These are phyloP conservation scores for Caenorhabditis doughertyi DNA, from an alignment of 2,888 invertebrate genomes.

Conservation along the genomic window DNA sequence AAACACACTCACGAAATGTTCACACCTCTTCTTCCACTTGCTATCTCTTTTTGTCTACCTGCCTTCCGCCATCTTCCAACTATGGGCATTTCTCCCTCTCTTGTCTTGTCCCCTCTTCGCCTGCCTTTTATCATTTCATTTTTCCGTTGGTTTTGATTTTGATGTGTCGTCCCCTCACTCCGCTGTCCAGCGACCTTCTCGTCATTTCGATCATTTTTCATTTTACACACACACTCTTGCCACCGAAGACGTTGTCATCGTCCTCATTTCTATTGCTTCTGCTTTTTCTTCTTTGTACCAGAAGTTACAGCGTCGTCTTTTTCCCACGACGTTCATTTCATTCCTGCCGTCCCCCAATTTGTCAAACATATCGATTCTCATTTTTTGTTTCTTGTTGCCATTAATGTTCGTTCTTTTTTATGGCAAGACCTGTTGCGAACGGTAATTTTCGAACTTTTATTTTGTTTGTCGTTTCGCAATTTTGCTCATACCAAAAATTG, in stretches of 20 bases:
- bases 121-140: not conserved
- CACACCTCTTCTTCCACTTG: slow-evolving; percentile 8
- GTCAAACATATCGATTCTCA: slow-evolving; percentile 30
- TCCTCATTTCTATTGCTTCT: slow-evolving; percentile 1
- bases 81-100: too few relatives aligned
- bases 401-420: too few relatives aligned
- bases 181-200: not conserved
- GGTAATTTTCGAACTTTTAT: too few relatives aligned
- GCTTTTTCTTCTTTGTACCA: slow-evolving; percentile 11
- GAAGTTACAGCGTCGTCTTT: slow-evolving; percentile 31
- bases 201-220: not conserved
- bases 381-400: not conserved
- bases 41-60: too few relatives aligned
- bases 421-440: too few relatives aligned
- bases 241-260: too few relatives aligned
- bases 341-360: slow-evolving; percentile 31
- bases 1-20: too few relatives aligned
- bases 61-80: too few relatives aligned
- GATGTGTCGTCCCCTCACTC: slow-evolving; percentile 6
- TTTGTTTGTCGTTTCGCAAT: too few relatives aligned
- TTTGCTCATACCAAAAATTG: too few relatives aligned
- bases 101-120: not conserved
- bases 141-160: not conserved
- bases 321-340: not conserved
- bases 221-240: not conserved